Conservation (phyloP, 2,113 vertebrate genomes). For the Pangasianodon gigas region DNA sequence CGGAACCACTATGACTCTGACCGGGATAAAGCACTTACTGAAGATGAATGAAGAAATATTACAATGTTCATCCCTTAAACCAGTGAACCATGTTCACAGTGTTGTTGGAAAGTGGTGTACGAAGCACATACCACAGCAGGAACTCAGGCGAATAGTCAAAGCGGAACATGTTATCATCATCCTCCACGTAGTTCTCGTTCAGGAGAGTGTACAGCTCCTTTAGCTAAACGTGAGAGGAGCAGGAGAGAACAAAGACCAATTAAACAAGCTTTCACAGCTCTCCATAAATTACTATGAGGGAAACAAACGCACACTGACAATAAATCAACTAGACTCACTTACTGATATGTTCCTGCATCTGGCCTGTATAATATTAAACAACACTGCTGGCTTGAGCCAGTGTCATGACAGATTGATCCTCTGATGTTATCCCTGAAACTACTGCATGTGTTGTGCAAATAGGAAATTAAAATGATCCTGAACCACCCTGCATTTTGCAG, state of each 20-base stretch:
- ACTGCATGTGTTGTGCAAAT: not conserved
- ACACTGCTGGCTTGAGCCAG: not conserved
- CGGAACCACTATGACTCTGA: not conserved
- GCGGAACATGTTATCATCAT: slow-evolving; percentile 99
- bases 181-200: slow-evolving; percentile 98
- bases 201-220: slow-evolving; percentile 97
- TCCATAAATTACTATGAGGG: not conserved
- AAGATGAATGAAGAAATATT: not conserved
- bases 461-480: not conserved
- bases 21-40: not conserved
- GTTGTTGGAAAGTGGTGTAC: not conserved
- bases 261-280: not conserved
- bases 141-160: slow-evolving; percentile 99
- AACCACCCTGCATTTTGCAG: not conserved
- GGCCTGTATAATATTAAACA: not conserved
- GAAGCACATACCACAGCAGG: slow-evolving; percentile 87
- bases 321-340: not conserved
- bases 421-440: not conserved
- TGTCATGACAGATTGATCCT: not conserved
- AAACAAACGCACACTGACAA: not conserved
- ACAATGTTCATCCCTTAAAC: not conserved
- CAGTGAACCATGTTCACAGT: not conserved
- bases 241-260: not conserved
- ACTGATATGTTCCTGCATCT: not conserved
- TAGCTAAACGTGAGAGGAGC: slow-evolving; percentile 71